Base-by-base conservation (phyloP, 2,888 invertebrate genomes). In the Rhogogaster chlorosoma region DNA sequence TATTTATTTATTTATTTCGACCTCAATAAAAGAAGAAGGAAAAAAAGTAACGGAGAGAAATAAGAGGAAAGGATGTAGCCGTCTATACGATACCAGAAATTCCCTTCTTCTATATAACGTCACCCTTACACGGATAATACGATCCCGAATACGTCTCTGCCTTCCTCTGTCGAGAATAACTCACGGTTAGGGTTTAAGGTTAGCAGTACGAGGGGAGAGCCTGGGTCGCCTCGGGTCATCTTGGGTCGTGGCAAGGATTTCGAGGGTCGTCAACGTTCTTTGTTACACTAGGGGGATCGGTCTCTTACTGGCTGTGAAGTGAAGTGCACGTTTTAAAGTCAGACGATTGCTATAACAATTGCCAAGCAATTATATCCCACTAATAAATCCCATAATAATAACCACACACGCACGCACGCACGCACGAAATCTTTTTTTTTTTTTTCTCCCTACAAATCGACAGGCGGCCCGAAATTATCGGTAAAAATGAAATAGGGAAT, bases 241-340 rank as follows among this genome's bases (percentile, higher is more conserved):
- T 85, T 53, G 86, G 84, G 87, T 87, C 86, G 84, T 75, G 78
- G 80, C 86, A 64, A 73, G 75, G 88, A 87, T 89, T 88, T 89
- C 87, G 89, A 90, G 89, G 90, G 88, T 90, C 90, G 89, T 89
- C 88, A 89, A 88, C 77, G 90, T 90, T 89, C 90, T 90, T 90
- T 90, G 90, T 89, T 90, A 88, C 88, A 53, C 77, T 49, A 75
- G 26, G 38, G 42, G 10, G 45, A 36, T 36, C 36, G 70, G 70
- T 32, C 32, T 70, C 70, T 32, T 53, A 67, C 67, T 67, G n/a
- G 29, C 70, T 36, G 70, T 36, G 32, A 70, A 70, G 32, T 70
- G 18, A 70, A 61, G 61, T 70, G 36, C 18, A 32, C 70, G 12
- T 70, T 36, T 70, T 36, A 22, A 61, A 61, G 26, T 61, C 26